Conservation (phyloP, 2,113 vertebrate genomes). For the Syngnathus floridae region DNA sequence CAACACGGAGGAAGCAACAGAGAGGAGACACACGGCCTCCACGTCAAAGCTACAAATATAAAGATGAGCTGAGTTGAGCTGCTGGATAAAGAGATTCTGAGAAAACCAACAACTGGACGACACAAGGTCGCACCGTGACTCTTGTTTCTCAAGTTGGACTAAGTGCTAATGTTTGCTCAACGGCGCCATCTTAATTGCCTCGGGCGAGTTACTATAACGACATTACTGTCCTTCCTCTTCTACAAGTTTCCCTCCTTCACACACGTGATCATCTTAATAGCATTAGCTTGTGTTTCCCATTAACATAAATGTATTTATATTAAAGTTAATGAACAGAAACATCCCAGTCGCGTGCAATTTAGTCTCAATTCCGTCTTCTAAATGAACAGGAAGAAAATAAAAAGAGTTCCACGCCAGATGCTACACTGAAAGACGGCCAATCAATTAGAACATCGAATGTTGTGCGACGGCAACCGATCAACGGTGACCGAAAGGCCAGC, state of each 20-base stretch:
- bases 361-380: neutral
- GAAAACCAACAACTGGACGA: constrained; percentile 9
- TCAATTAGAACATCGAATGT: neutral
- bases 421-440: neutral
- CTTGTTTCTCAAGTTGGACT: constrained; percentile 5
- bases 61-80: constrained; percentile 19
- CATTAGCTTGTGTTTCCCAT: neutral
- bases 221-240: too few relatives aligned
- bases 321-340: too few relatives aligned
- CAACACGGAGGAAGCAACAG: constrained; percentile 35
- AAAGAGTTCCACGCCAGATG: neutral
- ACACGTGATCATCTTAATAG: neutral
- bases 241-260: too few relatives aligned
- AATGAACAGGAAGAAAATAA: neutral
- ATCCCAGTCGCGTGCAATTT: neutral
- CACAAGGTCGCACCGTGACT: constrained; percentile 6
- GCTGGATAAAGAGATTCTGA: constrained; percentile 11
- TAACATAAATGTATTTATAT: neutral
- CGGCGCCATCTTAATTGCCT: constrained; percentile 29
- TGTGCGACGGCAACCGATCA: neutral
- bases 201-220: neutral
- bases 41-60: constrained; percentile 35
- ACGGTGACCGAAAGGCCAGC: neutral
- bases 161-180: constrained; percentile 13
- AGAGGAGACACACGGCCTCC: constrained; percentile 10